Evolutionary conservation across 92 coral and sea anemone genomes (phyloP), one percentile per base, ranked within the genome.

Genomic region (Parazoanthus swiftii): DNA sequence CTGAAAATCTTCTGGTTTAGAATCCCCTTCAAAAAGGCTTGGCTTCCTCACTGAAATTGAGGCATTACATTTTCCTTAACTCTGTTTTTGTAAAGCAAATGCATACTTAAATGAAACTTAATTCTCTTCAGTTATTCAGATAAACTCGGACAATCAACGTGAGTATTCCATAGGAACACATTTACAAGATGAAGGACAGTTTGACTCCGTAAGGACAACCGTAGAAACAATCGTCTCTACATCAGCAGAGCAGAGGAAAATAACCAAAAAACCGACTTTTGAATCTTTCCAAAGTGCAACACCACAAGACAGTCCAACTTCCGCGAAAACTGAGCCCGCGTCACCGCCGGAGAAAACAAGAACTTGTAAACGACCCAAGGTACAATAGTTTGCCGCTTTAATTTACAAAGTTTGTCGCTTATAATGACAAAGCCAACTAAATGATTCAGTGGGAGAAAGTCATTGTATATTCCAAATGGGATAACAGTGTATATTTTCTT

Each of bases 61-160:
- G 59, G 59, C 13, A 15, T 15, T 54, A 48, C 11, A 0, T 13
- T 20, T 54, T 54, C 20, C 59, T 2, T 54, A 54, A 14, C 59
- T 13, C 59, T 54, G 20, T 54, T 54, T 13, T 18, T 54, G 59
- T 14, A 54, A 54, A 13, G 9, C 9, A 20, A 7, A 54, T 54
- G 11, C 13, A 15, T 54, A 54, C 16, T 54, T 1, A 54, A 2
- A 54, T 54, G 59, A 42, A 35, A 74, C 77, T 37, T 74, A 42
- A 37, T 16, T 76, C 15, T 76, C 48, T 39, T 18, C 66, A 84
- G 87, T 84, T 1, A 54, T 84, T 18, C 68, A 84, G 26, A 58
- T 84, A 38, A 68, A 46, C 38, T 68, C 6, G 39, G 36, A 26
- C 65, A 71, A 0, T 10, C 29, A 8, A 48, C 58, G 26, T 25